Evolutionary conservation across 2,797 vertebrate genomes (phyloP), one percentile per base, ranked within the genome.

Genomic region (Typhlichthys eigenmanni): DNA sequence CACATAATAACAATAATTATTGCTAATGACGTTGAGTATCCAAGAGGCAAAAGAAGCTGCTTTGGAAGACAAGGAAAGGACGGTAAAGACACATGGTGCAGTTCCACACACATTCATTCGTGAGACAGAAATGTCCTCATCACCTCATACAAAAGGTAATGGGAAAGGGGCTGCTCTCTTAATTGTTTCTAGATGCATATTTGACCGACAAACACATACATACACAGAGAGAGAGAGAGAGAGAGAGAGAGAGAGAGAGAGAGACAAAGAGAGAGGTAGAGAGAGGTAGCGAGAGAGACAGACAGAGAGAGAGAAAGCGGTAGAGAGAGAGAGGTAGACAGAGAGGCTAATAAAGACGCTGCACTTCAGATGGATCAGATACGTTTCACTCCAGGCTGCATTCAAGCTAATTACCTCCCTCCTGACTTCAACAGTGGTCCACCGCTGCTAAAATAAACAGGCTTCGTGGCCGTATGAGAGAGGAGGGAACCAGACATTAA

Each of bases 381-480:
- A 47, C 56, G 66, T 67, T 57, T 59, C 13, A 24, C 29, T 65
- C 66, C 58, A 38, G 34, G 60, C 60, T 54, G 55, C 43, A 60
- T 68, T 78, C 55, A 47, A 76, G 69, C 58, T 82, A 78, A 86
- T 85, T 75, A 63, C 54, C 57, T 79, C 76, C 62, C 70, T 53
- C 14, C 46, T 68, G 64, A 75, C 32, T 73, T 63, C 65, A 49
- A 60, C 17, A 46, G 19, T 8, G 69, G 71, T 62, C 53, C 62
- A 56, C 70, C 55, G 54, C 43, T 68, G 62, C 66, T 62, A 66
- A 69, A 58, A 60, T 43, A 66, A 57, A 73, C 64, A 70, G 64
- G 34, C 52, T 14, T 13, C 12, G 10, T 13, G 43, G 47, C 32
- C n/a, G 10, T 1, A 19, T 38, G 8, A 58, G 24, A 49, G 29